Evolutionary conservation across 2,888 invertebrate genomes (phyloP).

Genomic region (Auanema freiburgensis): DNA sequence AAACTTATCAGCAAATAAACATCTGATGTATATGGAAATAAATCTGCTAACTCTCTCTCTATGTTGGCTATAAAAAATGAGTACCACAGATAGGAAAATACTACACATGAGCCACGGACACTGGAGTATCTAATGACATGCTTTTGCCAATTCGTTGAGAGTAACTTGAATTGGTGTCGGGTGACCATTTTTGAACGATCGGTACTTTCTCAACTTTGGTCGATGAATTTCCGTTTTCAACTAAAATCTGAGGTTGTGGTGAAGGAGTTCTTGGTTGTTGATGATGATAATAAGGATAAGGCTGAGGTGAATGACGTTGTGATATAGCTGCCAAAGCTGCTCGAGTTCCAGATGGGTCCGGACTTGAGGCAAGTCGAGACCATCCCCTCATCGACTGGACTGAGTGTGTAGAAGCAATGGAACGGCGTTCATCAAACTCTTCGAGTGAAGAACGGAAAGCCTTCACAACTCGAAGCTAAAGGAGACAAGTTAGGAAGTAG

Average conservation of each 20-base stretch:
- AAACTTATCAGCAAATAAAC: slow-evolving; percentile 10
- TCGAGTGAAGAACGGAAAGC: slow-evolving; percentile 99
- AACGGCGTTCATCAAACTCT: slow-evolving; percentile 98
- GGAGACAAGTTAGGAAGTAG: slow-evolving; percentile 4
- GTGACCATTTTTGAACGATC: slow-evolving; percentile 61
- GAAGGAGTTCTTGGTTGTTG: slow-evolving; percentile 54
- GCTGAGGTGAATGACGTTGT: slow-evolving; percentile 56
- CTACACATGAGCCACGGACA: slow-evolving; percentile 61
- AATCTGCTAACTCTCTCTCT: too few species aligned
- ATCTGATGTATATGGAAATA: neutral
- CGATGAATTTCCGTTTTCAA: slow-evolving; percentile 50
- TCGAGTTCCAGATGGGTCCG: slow-evolving; percentile 37
- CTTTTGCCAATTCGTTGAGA: slow-evolving; percentile 58
- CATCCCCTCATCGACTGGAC: slow-evolving; percentile 68
- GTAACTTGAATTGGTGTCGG: slow-evolving; percentile 41
- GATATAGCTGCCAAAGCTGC: slow-evolving; percentile 45
- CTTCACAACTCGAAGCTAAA: slow-evolving; percentile 98
- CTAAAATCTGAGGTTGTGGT: slow-evolving; percentile 51
- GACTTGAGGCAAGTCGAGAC: slow-evolving; percentile 35
- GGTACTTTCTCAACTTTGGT: slow-evolving; percentile 49
- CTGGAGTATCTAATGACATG: slow-evolving; percentile 60
- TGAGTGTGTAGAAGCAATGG: slow-evolving; percentile 93
- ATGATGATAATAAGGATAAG: slow-evolving; percentile 60
- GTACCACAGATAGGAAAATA: neutral
- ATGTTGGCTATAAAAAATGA: slow-evolving; percentile 3